Evolutionary conservation across 2,888 invertebrate species (phyloP).

Genomic region (Gandaritis pyraliata): DNA sequence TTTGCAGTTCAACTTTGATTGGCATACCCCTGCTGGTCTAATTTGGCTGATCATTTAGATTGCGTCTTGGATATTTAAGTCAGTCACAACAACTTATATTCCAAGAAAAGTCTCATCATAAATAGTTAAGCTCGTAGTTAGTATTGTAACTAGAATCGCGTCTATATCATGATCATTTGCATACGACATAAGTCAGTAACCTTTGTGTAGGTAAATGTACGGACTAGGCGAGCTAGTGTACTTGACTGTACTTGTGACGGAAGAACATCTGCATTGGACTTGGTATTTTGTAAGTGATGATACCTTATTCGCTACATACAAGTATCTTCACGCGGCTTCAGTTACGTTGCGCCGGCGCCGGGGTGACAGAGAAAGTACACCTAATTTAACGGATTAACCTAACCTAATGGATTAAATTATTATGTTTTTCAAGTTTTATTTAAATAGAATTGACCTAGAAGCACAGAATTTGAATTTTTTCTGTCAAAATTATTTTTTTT

Average conservation of each 20-base stretch:
- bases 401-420: too few species aligned
- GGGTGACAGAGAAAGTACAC: too few species aligned
- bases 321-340: neutral
- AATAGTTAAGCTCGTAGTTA: slow-evolving; percentile 9
- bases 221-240: slow-evolving; percentile 14
- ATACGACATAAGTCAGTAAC: slow-evolving; percentile 31
- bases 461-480: too few species aligned
- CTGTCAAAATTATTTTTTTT: too few species aligned
- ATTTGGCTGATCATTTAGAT: too few species aligned
- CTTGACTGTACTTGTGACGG: slow-evolving; percentile 13
- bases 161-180: slow-evolving; percentile 29
- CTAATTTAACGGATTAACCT: too few species aligned
- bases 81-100: neutral
- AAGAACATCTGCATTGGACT: slow-evolving; percentile 13
- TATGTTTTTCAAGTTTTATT: too few species aligned
- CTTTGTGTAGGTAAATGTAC: slow-evolving; percentile 3
- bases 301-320: slow-evolving; percentile 1
- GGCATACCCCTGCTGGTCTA: too few species aligned
- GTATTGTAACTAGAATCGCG: slow-evolving; percentile 21
- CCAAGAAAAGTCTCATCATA: neutral
- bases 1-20: too few species aligned
- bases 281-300: slow-evolving; percentile 1
- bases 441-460: too few species aligned
- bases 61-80: neutral
- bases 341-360: neutral